Evolutionary conservation across 1,140 invertebrate species (phyloP).

Genomic region (Hylyphantes graminicola): DNA sequence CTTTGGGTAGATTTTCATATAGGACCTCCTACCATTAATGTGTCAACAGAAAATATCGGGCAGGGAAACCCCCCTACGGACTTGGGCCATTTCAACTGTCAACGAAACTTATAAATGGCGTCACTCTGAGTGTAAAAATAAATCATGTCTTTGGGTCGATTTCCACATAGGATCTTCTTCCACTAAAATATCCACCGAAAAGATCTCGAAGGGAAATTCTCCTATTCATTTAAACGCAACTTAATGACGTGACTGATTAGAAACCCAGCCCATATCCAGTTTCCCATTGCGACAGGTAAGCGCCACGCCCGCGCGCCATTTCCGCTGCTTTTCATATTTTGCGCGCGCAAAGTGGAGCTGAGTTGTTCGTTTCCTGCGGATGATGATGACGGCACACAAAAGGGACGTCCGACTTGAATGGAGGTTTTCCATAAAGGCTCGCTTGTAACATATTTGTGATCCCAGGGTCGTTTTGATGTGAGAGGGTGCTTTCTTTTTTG

Average conservation of each 20-base stretch:
- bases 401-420: conserved; percentile 9
- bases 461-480: conserved; percentile 9
- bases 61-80: too few relatives aligned
- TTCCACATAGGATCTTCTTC: too few relatives aligned
- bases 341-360: background rate
- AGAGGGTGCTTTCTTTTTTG: background rate
- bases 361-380: conserved; percentile 39
- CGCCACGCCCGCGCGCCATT: background rate
- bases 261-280: background rate
- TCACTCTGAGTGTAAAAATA: too few relatives aligned
- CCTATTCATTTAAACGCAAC: too few relatives aligned
- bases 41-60: too few relatives aligned
- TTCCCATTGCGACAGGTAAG: conserved; percentile 13
- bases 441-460: conserved; percentile 20
- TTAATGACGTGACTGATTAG: conserved; percentile 25
- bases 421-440: background rate
- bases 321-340: background rate
- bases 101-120: too few relatives aligned
- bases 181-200: too few relatives aligned
- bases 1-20: too few relatives aligned
- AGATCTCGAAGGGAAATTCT: too few relatives aligned
- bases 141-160: too few relatives aligned
- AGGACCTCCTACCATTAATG: too few relatives aligned
- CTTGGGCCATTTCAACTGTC: too few relatives aligned
- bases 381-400: background rate